Base-by-base conservation (phyloP, 2,888 invertebrate species). In the Aporophyla lueneburgensis region DNA sequence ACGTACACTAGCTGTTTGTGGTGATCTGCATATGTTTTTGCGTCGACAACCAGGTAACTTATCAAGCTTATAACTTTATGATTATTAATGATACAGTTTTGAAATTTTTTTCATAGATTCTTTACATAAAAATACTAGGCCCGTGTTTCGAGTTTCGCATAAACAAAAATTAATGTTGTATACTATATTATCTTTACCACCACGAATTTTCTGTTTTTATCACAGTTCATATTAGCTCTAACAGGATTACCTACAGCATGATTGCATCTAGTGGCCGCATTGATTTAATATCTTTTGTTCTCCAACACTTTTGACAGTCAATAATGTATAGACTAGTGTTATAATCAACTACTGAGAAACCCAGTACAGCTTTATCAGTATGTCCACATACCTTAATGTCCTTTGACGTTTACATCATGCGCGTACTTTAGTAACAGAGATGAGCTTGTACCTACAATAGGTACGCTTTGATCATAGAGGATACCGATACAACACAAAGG, bases 381-480 rank as follows among this genome's bases (percentile, higher is more conserved):
- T n/a, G 27, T 51, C 12, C n/a, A 76, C n/a, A 33, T 12, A 76
- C 46, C 21, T 33, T 16, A 5, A 76, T 21, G 12, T 46, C 21
- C 46, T 51, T 56, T 68, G 49, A 21, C 19, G 53, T 16, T 27
- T 72, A 24, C 46, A 16, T 67, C 14, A 51, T 14, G 69, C 40
- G 5, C 51, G 49, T 56, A 75, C 27, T 43, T n/a, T 27, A 56
- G 43, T 16, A 1, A 33, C 27, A 53, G 24, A 71, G 27, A 46
- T 43, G 21, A n/a, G 14, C 19, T n/a, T 43, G 12, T 24, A 10
- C 43, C 10, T 46, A 16, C n/a, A 49, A 40, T n/a, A 21, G 7
- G 24, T 53, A 16, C 16, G 40, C 54, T 66, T 56, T 54, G 54
- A 56, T 78, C 46, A 43, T 78, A 27, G 19, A 69, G 14, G 10